phyloP scores from a whole-genome alignment of 2,797 vertebrate species.

The Hippoglossus hippoglossus region DNA sequence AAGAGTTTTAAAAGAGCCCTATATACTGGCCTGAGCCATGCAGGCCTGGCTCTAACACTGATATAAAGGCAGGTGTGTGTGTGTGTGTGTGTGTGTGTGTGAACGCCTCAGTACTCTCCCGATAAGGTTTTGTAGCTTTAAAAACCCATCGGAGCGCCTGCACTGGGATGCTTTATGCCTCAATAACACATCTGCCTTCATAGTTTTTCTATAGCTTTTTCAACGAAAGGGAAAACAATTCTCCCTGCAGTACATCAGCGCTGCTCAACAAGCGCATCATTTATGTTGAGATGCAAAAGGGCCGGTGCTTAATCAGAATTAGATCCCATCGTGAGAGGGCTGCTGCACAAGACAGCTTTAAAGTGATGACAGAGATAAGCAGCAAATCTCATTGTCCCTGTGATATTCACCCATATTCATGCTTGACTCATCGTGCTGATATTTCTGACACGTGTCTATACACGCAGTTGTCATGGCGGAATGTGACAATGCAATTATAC shows the following conservation, averaged over 20 bases:
- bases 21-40: background rate
- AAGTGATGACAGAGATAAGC: background rate
- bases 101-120: background rate
- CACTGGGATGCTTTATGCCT: background rate
- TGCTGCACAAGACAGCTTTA: background rate
- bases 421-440: background rate
- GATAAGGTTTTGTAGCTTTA: slow-evolving; percentile 6
- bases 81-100: slow-evolving; percentile 17
- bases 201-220: background rate
- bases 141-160: slow-evolving; percentile 1
- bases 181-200: slow-evolving; percentile 13
- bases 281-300: slow-evolving; percentile 6
- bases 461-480: background rate
- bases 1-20: slow-evolving; percentile 10
- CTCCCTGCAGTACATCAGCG: slow-evolving; percentile 3
- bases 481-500: background rate
- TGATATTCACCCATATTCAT: background rate
- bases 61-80: slow-evolving; percentile 1
- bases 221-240: background rate
- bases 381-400: background rate
- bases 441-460: background rate
- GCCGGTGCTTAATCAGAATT: background rate
- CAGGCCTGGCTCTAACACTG: background rate
- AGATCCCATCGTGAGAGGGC: background rate
- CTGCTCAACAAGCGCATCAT: slow-evolving; percentile 20